Conservation (phyloP, 92 coral and sea anemone genomes). For the Paragorgia papillata region DNA sequence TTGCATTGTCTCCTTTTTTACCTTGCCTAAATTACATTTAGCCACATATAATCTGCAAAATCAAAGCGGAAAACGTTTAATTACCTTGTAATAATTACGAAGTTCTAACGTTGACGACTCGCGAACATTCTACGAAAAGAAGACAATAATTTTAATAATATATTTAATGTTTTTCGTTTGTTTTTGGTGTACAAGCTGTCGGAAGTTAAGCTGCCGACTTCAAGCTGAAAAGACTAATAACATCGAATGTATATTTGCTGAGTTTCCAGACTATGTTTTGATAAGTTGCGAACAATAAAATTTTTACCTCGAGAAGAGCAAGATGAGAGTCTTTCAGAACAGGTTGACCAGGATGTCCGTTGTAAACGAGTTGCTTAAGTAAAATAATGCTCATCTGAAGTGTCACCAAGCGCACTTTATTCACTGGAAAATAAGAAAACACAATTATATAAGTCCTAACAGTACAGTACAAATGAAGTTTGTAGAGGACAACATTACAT, state of each 20-base stretch:
- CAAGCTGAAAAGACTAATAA: too few relatives aligned
- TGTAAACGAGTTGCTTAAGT: slow-evolving; percentile 84
- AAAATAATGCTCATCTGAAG: slow-evolving; percentile 84
- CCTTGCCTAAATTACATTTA: too few relatives aligned
- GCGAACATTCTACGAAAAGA: slow-evolving; percentile 74
- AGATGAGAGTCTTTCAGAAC: slow-evolving; percentile 73
- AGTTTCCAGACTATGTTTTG: too few relatives aligned
- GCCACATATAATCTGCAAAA: too few relatives aligned
- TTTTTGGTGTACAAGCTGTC: too few relatives aligned
- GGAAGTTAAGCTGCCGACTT: too few relatives aligned
- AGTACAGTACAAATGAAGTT: background rate
- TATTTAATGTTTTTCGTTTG: too few relatives aligned
- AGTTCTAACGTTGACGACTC: slow-evolving; percentile 94
- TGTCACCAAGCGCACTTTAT: slow-evolving; percentile 92
- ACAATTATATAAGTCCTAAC: background rate
- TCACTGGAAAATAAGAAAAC: slow-evolving; percentile 58
- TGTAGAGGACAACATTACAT: too few relatives aligned
- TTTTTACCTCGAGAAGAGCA: slow-evolving; percentile 84
- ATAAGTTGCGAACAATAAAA: too few relatives aligned
- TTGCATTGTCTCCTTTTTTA: too few relatives aligned
- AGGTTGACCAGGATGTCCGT: slow-evolving; percentile 31
- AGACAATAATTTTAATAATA: too few relatives aligned
- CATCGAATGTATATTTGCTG: too few relatives aligned
- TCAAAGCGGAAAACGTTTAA: background rate
- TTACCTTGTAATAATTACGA: slow-evolving; percentile 94